These are phyloP conservation scores for Paramisgurnus dabryanus DNA, from an alignment of 2,113 vertebrate species.

Conservation along the genomic window DNA sequence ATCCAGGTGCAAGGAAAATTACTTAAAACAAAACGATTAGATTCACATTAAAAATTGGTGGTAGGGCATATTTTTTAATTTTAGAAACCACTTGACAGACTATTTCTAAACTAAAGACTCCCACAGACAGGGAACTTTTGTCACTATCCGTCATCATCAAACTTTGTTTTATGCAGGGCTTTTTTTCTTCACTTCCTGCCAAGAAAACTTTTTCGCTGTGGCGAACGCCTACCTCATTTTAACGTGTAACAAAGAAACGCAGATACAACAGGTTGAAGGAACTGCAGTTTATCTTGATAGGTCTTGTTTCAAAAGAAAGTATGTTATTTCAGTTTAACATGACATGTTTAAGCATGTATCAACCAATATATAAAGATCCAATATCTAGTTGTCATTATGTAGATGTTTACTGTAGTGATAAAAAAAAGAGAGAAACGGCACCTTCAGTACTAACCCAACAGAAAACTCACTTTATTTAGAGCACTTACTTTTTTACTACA, in stretches of 20 bases:
- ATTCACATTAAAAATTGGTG: not conserved
- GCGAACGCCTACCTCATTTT: conserved; percentile 31
- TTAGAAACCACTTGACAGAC: conserved; percentile 21
- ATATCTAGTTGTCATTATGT: not conserved
- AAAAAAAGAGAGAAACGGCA: not conserved
- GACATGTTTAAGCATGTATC: not conserved
- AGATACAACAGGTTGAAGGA: conserved; percentile 27
- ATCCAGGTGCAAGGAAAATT: too few species aligned
- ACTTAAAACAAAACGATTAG: not conserved
- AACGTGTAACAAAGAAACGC: conserved; percentile 31
- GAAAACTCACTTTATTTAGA: too few species aligned
- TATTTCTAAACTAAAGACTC: conserved; percentile 40
- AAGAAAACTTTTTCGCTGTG: conserved; percentile 36
- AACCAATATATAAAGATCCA: not conserved
- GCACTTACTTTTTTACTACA: too few species aligned
- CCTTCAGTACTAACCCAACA: too few species aligned
- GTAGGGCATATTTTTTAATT: conserved; percentile 13
- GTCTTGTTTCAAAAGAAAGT: not conserved
- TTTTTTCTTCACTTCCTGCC: conserved; percentile 58
- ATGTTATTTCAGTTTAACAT: not conserved
- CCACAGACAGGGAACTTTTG: conserved; percentile 50
- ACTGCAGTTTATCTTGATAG: not conserved
- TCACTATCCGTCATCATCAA: conserved; percentile 27
- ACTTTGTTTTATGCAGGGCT: conserved; percentile 42
- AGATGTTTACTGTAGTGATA: not conserved